Percentiles rank a stretch among this genome's conserved stretches.
These are phyloP conservation scores for Hipparchia semele DNA, from an alignment of 2,888 invertebrate species.

Conservation along the genomic window DNA sequence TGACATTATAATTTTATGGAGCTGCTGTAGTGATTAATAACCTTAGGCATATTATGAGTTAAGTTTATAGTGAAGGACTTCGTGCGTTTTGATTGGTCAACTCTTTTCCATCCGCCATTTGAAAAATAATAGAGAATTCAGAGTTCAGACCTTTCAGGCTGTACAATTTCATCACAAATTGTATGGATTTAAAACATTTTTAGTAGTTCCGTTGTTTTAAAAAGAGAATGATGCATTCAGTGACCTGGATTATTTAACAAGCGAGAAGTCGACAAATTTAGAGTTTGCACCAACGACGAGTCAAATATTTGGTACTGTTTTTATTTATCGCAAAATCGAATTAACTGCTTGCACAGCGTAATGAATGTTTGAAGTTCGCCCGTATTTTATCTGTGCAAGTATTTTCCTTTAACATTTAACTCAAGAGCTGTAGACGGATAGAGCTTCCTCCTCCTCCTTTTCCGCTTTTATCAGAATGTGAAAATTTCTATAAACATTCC, in stretches of 20 bases:
- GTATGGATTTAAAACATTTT: neutral
- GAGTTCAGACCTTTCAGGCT: no score
- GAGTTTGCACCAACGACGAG: conserved; percentile 21
- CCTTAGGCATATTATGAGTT: no score
- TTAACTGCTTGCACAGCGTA: conserved; percentile 31
- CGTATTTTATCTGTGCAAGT: conserved; percentile 25
- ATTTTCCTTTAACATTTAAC: conserved; percentile 21
- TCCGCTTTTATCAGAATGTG: neutral
- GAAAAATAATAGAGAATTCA: no score
- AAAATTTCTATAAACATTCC: neutral
- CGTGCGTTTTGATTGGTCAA: no score
- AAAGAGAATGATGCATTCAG: conserved; percentile 23
- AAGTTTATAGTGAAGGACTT: no score
- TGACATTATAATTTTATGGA: no score
- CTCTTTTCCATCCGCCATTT: no score
- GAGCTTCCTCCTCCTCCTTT: neutral
- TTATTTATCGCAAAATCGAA: conserved; percentile 33
- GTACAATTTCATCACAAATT: neutral
- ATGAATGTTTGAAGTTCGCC: conserved; percentile 32
- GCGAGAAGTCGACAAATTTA: conserved; percentile 28
- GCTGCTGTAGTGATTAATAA: no score
- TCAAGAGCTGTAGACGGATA: neutral
- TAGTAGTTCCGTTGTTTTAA: conserved; percentile 17
- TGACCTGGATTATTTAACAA: conserved; percentile 30
- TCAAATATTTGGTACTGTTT: conserved; percentile 29